Percentiles rank a stretch among this genome's conserved stretches.
These are phyloP conservation scores for Mastomys coucha DNA, from an alignment of 2,113 vertebrate species.

Conservation along the genomic window DNA sequence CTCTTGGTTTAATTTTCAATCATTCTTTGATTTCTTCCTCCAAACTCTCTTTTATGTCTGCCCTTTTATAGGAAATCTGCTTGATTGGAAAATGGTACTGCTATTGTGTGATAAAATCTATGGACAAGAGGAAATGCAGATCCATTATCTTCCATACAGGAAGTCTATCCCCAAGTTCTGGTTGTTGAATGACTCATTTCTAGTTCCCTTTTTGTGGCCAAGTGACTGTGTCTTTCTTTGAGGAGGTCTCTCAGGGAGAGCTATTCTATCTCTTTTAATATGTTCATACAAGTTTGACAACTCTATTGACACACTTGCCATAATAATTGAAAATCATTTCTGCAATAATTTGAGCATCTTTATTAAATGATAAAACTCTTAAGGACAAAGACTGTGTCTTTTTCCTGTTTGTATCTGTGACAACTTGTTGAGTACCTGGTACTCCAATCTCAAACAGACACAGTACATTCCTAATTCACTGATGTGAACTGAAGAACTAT, in stretches of 20 bases:
- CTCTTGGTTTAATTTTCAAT: slow-evolving; percentile 48
- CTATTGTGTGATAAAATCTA: not conserved
- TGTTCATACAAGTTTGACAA: slow-evolving; percentile 17
- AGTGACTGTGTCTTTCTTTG: not conserved
- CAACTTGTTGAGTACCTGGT: not conserved
- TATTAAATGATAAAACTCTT: slow-evolving; percentile 9
- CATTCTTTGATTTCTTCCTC: slow-evolving; percentile 63
- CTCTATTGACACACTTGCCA: slow-evolving; percentile 27
- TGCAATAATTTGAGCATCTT: not conserved
- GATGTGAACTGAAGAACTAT: not conserved
- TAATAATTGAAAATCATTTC: slow-evolving; percentile 31
- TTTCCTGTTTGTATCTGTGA: slow-evolving; percentile 20
- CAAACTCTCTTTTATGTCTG: slow-evolving; percentile 1
- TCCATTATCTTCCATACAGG: not conserved
- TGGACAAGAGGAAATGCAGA: not conserved
- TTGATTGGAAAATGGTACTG: slow-evolving; percentile 10
- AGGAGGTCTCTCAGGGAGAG: not conserved
- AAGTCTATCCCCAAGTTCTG: not conserved
- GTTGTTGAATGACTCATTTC: not conserved
- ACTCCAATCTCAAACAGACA: not conserved
- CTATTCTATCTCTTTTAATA: not conserved
- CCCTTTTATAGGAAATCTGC: slow-evolving; percentile 70
- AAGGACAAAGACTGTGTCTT: not conserved
- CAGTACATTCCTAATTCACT: slow-evolving; percentile 14
- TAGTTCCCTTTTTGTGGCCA: not conserved